Conservation (phyloP, 2,888 invertebrate species). For the Mesorhabditis spiculigera region DNA sequence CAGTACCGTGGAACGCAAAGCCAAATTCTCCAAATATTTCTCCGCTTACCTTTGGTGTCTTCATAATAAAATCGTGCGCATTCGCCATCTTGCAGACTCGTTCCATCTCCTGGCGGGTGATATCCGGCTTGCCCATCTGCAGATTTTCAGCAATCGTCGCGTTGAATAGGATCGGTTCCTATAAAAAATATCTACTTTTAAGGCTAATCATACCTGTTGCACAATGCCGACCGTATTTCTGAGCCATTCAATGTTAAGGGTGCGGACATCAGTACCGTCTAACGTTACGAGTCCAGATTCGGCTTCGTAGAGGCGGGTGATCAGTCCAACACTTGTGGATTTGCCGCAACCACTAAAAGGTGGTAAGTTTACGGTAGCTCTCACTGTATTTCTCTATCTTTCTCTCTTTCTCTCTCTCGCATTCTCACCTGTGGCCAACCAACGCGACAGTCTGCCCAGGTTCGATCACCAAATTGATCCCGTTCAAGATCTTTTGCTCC, state of each 20-base stretch:
- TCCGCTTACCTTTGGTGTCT: constrained; percentile 32
- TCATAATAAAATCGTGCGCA: constrained; percentile 50
- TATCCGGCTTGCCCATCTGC: constrained; percentile 32
- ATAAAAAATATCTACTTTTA: neutral
- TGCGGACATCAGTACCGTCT: constrained; percentile 41
- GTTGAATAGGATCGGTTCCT: constrained; percentile 48
- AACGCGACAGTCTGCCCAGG: constrained; percentile 42
- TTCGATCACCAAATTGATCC: constrained; percentile 31
- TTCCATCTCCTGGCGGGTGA: constrained; percentile 37
- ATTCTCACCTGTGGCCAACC: constrained; percentile 36
- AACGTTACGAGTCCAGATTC: constrained; percentile 37
- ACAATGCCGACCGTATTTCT: constrained; percentile 46
- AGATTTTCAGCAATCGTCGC: constrained; percentile 42
- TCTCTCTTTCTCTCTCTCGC: neutral
- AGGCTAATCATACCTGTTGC: constrained; percentile 23
- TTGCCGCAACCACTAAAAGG: constrained; percentile 37
- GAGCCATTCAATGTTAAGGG: constrained; percentile 41
- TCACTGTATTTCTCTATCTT: neutral
- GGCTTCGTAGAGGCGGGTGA: constrained; percentile 35
- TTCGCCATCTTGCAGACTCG: constrained; percentile 49
- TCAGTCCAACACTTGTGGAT: constrained; percentile 35
- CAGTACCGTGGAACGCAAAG: neutral
- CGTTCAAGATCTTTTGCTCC: constrained; percentile 28
- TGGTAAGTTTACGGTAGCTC: neutral
- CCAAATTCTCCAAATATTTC: neutral